Evolutionary conservation across 2,797 vertebrate genomes (phyloP).

Genomic region (Phoebastria nigripes): DNA sequence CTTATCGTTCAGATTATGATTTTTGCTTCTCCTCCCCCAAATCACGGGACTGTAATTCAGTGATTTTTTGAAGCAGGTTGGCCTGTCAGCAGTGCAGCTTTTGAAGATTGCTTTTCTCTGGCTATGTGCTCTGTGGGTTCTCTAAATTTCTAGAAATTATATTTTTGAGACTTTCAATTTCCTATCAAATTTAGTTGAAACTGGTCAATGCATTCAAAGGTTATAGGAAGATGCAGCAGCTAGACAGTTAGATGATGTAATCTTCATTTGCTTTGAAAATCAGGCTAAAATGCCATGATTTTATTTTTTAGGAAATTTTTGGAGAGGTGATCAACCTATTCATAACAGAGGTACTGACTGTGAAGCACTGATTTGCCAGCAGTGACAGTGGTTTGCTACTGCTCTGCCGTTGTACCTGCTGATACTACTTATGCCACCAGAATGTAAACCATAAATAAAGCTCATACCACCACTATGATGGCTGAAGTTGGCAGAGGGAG

Average conservation of each 20-base stretch:
- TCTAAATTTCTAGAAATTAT: background rate
- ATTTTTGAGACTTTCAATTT: background rate
- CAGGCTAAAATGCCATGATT: background rate
- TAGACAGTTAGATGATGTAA: background rate
- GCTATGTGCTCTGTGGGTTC: background rate
- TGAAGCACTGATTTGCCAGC: background rate
- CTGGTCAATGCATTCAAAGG: background rate
- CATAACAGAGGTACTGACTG: background rate
- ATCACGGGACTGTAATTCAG: background rate
- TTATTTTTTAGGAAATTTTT: background rate
- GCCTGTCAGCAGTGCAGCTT: background rate
- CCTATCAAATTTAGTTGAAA: background rate
- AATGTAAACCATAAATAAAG: background rate
- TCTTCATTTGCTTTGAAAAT: background rate
- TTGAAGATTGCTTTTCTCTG: background rate
- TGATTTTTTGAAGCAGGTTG: background rate
- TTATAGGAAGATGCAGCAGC: background rate
- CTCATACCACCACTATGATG: accelerated
- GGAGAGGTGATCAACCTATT: background rate
- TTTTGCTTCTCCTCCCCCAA: background rate
- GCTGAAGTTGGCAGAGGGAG: background rate
- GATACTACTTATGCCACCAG: background rate
- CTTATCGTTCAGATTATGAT: background rate
- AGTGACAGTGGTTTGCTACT: background rate
- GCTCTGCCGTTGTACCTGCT: background rate